Percentiles rank a stretch among this genome's conserved stretches.
Conservation (phyloP, 2,113 vertebrate species). For the Paracanthobrama guichenoti region DNA sequence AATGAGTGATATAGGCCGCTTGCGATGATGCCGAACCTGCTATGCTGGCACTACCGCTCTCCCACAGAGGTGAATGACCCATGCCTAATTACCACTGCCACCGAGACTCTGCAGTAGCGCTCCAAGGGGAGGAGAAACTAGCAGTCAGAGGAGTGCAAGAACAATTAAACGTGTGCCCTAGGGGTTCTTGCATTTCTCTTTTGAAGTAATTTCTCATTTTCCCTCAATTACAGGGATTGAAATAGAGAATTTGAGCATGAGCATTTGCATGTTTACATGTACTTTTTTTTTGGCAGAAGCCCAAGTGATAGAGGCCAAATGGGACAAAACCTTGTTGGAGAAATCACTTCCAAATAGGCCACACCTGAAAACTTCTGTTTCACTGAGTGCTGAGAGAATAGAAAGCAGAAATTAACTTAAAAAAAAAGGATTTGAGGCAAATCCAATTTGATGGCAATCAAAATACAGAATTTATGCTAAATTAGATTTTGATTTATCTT, state of each 20-base stretch:
- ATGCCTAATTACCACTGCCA: slow-evolving; percentile 26
- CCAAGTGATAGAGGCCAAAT: slow-evolving; percentile 1
- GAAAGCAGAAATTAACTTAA: slow-evolving; percentile 28
- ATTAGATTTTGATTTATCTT: slow-evolving; percentile 77
- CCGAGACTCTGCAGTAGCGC: neutral
- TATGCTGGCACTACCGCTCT: neutral
- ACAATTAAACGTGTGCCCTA: slow-evolving; percentile 31
- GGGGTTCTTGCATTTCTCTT: slow-evolving; percentile 11
- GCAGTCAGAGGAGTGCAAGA: neutral
- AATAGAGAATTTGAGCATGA: neutral
- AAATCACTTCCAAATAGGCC: slow-evolving; percentile 3
- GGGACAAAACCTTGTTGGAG: slow-evolving; percentile 47
- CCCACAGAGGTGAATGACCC: slow-evolving; percentile 41
- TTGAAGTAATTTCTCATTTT: slow-evolving; percentile 31
- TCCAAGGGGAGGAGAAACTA: slow-evolving; percentile 13
- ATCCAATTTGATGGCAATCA: slow-evolving; percentile 76
- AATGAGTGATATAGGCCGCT: neutral
- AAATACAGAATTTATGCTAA: slow-evolving; percentile 68
- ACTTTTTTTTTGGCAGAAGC: neutral
- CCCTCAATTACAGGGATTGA: slow-evolving; percentile 10
- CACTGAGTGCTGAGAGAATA: neutral
- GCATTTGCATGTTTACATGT: slow-evolving; percentile 12
- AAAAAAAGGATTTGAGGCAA: slow-evolving; percentile 49
- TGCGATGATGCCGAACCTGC: neutral
- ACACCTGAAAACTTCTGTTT: slow-evolving; percentile 49